phyloP scores from a whole-genome alignment of 2,113 vertebrate genomes.

The Anarrhichthys ocellatus region DNA sequence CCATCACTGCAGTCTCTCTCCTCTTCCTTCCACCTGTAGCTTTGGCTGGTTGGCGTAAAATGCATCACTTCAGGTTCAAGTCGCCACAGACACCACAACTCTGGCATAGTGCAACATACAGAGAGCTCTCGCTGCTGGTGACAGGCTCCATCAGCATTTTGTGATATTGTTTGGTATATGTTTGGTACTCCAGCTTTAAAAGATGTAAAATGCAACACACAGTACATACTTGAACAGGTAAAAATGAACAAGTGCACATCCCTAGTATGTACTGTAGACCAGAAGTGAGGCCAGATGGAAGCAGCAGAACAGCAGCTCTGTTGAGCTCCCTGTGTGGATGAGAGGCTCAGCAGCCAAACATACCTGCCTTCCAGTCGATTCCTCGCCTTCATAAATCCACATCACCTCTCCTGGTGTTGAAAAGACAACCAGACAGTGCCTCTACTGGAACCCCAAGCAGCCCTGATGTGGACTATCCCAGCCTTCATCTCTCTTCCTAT shows the following conservation, averaged over 20 bases:
- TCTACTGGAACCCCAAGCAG: constrained; percentile 57
- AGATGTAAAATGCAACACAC: constrained; percentile 9
- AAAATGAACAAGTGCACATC: constrained; percentile 22
- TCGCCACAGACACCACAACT: background rate
- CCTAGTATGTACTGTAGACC: background rate
- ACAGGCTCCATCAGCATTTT: background rate
- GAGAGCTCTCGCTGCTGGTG: background rate
- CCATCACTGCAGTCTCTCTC: background rate
- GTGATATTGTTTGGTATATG: background rate
- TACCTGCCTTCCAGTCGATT: constrained; percentile 43
- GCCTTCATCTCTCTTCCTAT: constrained; percentile 64
- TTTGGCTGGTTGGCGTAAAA: background rate
- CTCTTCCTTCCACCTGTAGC: background rate
- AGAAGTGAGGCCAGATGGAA: constrained; percentile 44
- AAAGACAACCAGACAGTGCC: constrained; percentile 57
- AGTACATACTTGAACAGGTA: constrained; percentile 13
- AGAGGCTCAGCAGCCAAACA: constrained; percentile 30
- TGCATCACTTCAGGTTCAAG: background rate
- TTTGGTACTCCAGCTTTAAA: background rate
- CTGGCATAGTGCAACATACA: background rate
- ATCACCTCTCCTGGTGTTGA: constrained; percentile 63
- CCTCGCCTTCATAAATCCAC: constrained; percentile 67
- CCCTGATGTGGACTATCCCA: constrained; percentile 48
- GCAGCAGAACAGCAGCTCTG: constrained; percentile 44
- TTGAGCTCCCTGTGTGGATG: constrained; percentile 67